A percentile compares a stretch with the other conserved stretches of the same genome.
Conservation (phyloP, 2,888 invertebrate species). For the Caenorhabditis sinica region DNA sequence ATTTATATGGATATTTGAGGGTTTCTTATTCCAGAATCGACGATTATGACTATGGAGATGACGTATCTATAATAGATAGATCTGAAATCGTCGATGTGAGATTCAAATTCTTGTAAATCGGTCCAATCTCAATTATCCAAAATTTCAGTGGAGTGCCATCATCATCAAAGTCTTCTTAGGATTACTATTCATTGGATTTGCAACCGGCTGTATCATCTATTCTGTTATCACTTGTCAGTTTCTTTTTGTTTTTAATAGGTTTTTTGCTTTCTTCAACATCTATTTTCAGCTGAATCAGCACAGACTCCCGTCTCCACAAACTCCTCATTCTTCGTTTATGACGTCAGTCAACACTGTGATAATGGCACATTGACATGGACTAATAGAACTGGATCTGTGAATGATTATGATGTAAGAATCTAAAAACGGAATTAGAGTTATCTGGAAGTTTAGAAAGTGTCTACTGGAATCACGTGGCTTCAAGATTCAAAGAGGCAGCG, state of each 20-base stretch:
- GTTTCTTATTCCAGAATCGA: constrained; percentile 13
- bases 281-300: constrained; percentile 61
- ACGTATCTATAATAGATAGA: constrained; percentile 66
- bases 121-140: neutral
- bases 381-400: constrained; percentile 59
- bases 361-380: constrained; percentile 62
- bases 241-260: neutral
- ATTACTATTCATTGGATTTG: constrained; percentile 64
- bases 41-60: constrained; percentile 59
- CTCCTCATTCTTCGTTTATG: constrained; percentile 43
- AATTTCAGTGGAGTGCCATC: constrained; percentile 59
- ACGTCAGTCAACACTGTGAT: constrained; percentile 61
- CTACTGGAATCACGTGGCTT: constrained; percentile 59
- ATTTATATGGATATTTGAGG: neutral
- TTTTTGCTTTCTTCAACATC: neutral
- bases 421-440: neutral
- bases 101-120: neutral
- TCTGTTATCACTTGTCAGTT: constrained; percentile 64
- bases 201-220: constrained; percentile 66
- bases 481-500: constrained; percentile 53
- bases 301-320: constrained; percentile 23
- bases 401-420: constrained; percentile 60
- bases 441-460: constrained; percentile 37
- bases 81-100: constrained; percentile 46
- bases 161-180: constrained; percentile 61